Evolutionary conservation across 2,113 vertebrate genomes (phyloP), one percentile per base, ranked within the genome.

Genomic region (Onychostoma macrolepis): DNA sequence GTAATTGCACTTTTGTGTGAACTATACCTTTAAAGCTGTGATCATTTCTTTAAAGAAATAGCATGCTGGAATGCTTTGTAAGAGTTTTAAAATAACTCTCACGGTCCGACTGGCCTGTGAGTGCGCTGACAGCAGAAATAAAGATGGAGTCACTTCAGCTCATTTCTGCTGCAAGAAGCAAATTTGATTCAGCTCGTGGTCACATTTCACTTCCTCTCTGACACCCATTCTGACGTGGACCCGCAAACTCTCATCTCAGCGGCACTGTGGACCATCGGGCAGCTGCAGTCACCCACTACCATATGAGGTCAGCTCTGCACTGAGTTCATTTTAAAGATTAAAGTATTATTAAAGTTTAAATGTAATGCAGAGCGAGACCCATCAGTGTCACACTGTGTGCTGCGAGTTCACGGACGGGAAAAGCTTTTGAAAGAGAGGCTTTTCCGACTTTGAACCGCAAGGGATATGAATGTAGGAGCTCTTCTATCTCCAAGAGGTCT

Each of bases 261-360:
- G 33, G 69, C 33, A 38, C 69, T 41, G 69, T 72, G 69, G 78
- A 63, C 30, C n/a, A 48, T 83, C 48, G 24, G 79, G 67, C 86
- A 84, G 33, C 83, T 24, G 36, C 43, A 48, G 43, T 61, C 50
- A 45, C 63, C 30, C 43, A 33, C 80, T 48, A 24, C 86, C 84
- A 88, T 58, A 82, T 41, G 48, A 63, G 89, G 75, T 86, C 85
- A 87, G 69, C 80, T 83, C 45, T 84, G 74, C 61, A 43, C 58
- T 28, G 69, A 84, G 82, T 74, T 84, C 74, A 85, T 88, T 86
- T 89, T 74, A 88, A 90, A 88, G 75, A 88, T 90, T 90, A 84
- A 90, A 88, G 45, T 67, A 80, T 87, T 86, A 86, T 90, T 86
- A 89, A 89, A 84, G 80, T 88, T 90, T 88, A 56, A 90, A 85